Evolutionary conservation across 2,797 vertebrate species (phyloP).

Genomic region (Silurus aristotelis): DNA sequence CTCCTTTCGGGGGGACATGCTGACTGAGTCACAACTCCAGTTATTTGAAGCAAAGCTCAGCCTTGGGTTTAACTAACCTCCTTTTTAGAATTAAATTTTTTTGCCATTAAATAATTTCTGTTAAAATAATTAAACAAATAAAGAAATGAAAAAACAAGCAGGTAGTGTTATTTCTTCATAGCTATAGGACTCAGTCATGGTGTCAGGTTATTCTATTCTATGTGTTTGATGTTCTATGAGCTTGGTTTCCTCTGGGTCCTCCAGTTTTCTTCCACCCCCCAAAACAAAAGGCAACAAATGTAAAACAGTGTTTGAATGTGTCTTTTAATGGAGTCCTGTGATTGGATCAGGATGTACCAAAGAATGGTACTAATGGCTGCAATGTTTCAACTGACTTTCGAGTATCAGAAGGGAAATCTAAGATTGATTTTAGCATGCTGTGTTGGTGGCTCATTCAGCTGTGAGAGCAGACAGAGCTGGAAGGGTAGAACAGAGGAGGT

Average conservation of each 20-base stretch:
- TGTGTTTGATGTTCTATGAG: not conserved
- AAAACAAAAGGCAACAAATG: not conserved
- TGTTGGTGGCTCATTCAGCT: conserved; percentile 20
- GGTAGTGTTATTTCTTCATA: not conserved
- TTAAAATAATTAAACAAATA: not conserved
- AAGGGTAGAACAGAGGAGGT: conserved; percentile 40
- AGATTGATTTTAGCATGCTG: conserved; percentile 17
- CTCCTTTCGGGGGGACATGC: not conserved
- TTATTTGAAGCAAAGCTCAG: conserved; percentile 2
- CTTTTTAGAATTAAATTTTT: not conserved
- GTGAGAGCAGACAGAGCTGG: conserved; percentile 35
- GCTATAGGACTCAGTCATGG: not conserved
- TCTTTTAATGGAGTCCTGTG: not conserved
- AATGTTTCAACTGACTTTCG: not conserved
- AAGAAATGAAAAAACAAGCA: not conserved
- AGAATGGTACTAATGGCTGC: not conserved
- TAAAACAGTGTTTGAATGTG: not conserved
- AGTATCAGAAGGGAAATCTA: not conserved
- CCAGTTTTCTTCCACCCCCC: not conserved
- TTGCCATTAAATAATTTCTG: not conserved
- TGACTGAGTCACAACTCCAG: not conserved
- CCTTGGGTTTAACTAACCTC: not conserved
- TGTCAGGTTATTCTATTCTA: not conserved
- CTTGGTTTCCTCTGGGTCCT: not conserved
- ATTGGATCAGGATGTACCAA: not conserved